Conservation (phyloP, 2,888 invertebrate species). For the Corbicula japonica region DNA sequence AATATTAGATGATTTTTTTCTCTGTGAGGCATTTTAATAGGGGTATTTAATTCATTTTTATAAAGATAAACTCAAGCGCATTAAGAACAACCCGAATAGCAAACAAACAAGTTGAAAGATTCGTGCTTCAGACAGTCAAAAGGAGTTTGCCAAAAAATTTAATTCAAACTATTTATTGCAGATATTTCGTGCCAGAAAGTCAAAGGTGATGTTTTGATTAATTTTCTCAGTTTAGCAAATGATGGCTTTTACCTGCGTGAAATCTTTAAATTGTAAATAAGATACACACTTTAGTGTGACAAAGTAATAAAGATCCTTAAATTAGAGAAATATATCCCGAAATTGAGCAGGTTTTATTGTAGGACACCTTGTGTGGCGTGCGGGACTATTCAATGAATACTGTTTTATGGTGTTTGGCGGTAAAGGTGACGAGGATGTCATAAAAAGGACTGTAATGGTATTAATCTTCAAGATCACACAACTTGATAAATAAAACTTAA, state of each 20-base stretch:
- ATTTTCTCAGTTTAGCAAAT: constrained; percentile 47
- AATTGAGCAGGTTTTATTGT: constrained; percentile 40
- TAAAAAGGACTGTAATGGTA: constrained; percentile 25
- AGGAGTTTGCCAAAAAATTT: no score
- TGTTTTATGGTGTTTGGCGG: constrained; percentile 36
- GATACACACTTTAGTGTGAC: constrained; percentile 38
- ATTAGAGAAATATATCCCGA: constrained; percentile 37
- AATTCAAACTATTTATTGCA: no score
- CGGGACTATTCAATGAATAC: constrained; percentile 34
- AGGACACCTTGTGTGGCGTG: constrained; percentile 34
- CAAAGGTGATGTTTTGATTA: constrained; percentile 20
- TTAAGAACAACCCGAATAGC: no score
- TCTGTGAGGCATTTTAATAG: no score
- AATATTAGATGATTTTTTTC: no score
- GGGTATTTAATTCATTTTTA: no score
- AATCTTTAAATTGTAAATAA: constrained; percentile 34
- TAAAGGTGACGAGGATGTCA: constrained; percentile 29
- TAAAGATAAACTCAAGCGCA: no score
- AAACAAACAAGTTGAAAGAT: no score
- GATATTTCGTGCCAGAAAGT: no score
- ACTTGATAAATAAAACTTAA: constrained; percentile 11
- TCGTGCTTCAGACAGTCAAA: no score
- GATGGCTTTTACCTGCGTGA: constrained; percentile 42
- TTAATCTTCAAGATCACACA: constrained; percentile 24
- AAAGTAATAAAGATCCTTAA: constrained; percentile 36